These are phyloP conservation scores for Cephalopterus ornatus DNA, from an alignment of 2,113 vertebrate genomes.

Conservation along the genomic window DNA sequence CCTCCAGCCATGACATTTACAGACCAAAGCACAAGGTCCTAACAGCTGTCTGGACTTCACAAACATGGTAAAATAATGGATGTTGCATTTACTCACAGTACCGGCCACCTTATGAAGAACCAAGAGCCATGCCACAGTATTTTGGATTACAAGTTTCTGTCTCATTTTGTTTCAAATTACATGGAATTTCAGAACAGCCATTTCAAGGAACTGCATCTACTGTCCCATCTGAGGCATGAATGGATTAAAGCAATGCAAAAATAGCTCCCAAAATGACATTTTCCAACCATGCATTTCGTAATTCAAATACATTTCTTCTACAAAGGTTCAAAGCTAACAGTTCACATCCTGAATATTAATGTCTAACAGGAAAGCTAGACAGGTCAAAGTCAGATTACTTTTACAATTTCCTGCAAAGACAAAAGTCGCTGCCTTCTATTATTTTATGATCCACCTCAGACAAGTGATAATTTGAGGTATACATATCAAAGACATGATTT, in stretches of 20 bases:
- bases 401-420: not conserved
- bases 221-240: not conserved
- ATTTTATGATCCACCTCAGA: not conserved
- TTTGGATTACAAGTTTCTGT: not conserved
- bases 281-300: not conserved
- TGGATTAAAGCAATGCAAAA: not conserved
- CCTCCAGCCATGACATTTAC: not conserved
- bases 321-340: not conserved
- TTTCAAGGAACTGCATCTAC: not conserved
- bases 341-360: not conserved
- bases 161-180: not conserved
- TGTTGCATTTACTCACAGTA: not conserved
- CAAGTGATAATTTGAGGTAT: not conserved
- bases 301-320: not conserved
- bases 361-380: not conserved
- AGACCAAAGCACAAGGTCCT: not conserved
- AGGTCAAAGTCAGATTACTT: conserved; percentile 15
- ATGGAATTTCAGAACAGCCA: not conserved
- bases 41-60: not conserved
- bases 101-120: not conserved
- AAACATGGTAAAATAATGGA: not conserved
- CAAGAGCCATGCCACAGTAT: not conserved
- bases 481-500: not conserved
- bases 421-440: not conserved
- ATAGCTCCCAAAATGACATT: not conserved